Conservation (phyloP, 2,797 vertebrate species). For the Argentina silus region DNA sequence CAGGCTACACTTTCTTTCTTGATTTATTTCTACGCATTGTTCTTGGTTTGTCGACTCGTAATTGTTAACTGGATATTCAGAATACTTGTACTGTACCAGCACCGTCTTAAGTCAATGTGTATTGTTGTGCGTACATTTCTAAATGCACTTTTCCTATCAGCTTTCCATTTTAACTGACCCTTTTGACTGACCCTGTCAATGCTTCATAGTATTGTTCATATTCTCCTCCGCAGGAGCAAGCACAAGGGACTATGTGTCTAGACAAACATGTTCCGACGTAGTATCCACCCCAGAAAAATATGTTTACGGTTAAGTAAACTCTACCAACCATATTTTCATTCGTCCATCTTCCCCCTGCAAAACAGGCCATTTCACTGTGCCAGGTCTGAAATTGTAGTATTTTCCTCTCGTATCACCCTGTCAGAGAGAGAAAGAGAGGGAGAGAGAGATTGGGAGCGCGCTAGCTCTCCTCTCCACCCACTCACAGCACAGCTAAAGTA, state of each 20-base stretch:
- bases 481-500: conserved; percentile 66
- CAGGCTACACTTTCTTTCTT: neutral
- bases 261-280: conserved; percentile 40
- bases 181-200: neutral
- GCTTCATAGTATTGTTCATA: neutral
- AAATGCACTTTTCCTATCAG: neutral
- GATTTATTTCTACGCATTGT: neutral
- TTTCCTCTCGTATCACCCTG: conserved; percentile 42
- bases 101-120: too few species aligned
- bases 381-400: conserved; percentile 45
- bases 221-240: neutral
- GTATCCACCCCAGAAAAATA: conserved; percentile 59
- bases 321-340: conserved; percentile 11
- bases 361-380: conserved; percentile 26
- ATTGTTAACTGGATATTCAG: neutral
- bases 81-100: too few species aligned
- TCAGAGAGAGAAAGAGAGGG: conserved; percentile 20
- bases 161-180: neutral
- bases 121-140: too few species aligned
- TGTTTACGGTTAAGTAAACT: conserved; percentile 62
- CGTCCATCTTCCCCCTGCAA: neutral
- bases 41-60: neutral
- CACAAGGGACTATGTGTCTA: neutral
- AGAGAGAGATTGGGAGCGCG: conserved; percentile 51
- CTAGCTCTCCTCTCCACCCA: conserved; percentile 51